Base-by-base conservation (phyloP, 2,113 vertebrate genomes). In the Chunga burmeisteri region DNA sequence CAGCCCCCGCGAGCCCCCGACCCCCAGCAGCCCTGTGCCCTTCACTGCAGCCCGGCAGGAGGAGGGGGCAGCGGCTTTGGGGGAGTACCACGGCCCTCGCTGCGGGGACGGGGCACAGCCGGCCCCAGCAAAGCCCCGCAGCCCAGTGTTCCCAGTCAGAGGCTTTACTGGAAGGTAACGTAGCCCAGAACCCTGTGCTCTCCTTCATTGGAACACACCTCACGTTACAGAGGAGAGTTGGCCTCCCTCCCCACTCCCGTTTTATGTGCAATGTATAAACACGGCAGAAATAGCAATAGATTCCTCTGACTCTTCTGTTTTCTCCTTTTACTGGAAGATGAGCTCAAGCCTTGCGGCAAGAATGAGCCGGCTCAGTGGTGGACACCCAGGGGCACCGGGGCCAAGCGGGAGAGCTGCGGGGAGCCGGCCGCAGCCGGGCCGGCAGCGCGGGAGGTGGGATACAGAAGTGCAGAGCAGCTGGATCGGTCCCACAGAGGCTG, bases 281-380 rank as follows among this genome's bases (percentile, higher is more conserved):
- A 61, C 47, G 46, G 55, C 88, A 80, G 71, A 80, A 92, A 89
- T 78, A 95, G 94, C 75, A 72, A n/a, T 23, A 46, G 77, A 50
- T 82, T 73, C 74, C 52, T 81, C 88, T 71, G 74, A 59, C 74
- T 92, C 56, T 34, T 72, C 53, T 63, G 12, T 38, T 38, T 75
- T 82, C 78, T 84, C 36, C 55, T 82, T 53, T 83, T 73, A 38
- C 75, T 88, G 84, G 85, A 95, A 78, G 91, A 78, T 66, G 73
- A 88, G 70, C 81, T 82, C 70, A 26, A 47, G 56, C 72, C 66
- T n/a, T 40, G 66, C 42, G 71, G 75, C 44, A 49, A 7, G 53
- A 42, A 82, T 82, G 10, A 27, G 47, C 44, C 59, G 0, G 29
- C 26, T 87, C 46, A 13, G 66, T 13, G 9, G 27, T 5, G 20